Percentiles rank a stretch among this genome's conserved stretches.
Evolutionary conservation across 2,797 vertebrate genomes (phyloP).

Genomic region (Ambastaia sidthimunki): DNA sequence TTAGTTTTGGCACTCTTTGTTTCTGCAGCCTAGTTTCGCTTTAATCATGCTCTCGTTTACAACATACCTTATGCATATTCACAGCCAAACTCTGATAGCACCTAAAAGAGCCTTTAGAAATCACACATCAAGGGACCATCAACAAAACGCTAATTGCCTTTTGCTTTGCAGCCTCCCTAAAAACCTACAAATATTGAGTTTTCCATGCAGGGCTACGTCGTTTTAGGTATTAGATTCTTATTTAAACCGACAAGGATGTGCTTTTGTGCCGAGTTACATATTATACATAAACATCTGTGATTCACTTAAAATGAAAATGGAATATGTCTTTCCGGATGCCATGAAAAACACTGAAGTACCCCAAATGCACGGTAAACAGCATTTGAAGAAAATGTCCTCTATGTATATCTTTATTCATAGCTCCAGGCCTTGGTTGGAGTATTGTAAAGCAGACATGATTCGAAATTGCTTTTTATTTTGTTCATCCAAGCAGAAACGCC

Average conservation of each 20-base stretch:
- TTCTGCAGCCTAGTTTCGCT: constrained; percentile 19
- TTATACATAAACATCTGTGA: constrained; percentile 41
- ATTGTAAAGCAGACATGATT: constrained; percentile 63
- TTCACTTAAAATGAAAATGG: constrained; percentile 29
- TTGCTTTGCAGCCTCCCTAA: constrained; percentile 63
- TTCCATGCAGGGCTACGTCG: constrained; percentile 70
- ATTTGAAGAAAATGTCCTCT: constrained; percentile 34
- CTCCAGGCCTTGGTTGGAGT: constrained; percentile 51
- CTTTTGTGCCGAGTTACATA: constrained; percentile 72
- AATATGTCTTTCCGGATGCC: constrained; percentile 6
- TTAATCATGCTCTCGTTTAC: constrained; percentile 43
- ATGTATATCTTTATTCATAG: constrained; percentile 2
- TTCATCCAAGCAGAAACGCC: constrained; percentile 72
- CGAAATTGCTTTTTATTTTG: constrained; percentile 74
- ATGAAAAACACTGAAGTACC: constrained; percentile 9
- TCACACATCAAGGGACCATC: constrained; percentile 66
- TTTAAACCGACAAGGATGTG: constrained; percentile 74
- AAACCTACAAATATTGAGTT: constrained; percentile 66
- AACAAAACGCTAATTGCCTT: constrained; percentile 71
- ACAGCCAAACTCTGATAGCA: constrained; percentile 61
- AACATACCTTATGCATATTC: constrained; percentile 61
- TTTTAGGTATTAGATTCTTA: constrained; percentile 75
- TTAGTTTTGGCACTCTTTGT: not conserved
- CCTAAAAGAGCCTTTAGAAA: constrained; percentile 63
- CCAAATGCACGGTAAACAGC: constrained; percentile 17